Conservation (phyloP, 1,140 invertebrate genomes). For the Bombus affinis region DNA sequence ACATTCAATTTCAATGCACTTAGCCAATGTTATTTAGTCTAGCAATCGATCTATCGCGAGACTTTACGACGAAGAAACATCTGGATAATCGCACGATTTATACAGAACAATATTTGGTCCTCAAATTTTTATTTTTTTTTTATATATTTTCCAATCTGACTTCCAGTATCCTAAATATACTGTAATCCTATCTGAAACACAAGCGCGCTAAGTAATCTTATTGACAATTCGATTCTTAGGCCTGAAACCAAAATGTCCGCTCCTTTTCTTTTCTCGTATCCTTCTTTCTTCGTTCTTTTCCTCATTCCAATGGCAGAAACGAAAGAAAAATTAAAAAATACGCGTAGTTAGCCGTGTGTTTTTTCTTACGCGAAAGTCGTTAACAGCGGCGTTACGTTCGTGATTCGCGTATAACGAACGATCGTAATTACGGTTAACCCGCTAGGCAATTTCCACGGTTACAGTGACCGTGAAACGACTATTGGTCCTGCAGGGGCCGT, state of each 20-base stretch:
- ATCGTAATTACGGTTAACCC: conserved; percentile 64
- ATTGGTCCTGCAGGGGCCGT: conserved; percentile 63
- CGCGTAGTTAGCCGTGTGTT: not conserved
- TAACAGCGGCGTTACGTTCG: conserved; percentile 11
- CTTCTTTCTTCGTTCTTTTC: not conserved
- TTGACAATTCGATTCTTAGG: not conserved
- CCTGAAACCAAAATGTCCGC: not conserved
- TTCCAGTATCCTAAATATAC: too few species aligned
- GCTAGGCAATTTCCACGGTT: conserved; percentile 64
- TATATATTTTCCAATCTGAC: too few species aligned
- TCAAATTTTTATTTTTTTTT: too few species aligned
- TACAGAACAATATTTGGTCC: too few species aligned
- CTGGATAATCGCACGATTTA: too few species aligned
- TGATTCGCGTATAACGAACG: conserved; percentile 56
- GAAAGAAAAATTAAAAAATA: not conserved
- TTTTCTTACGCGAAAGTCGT: conserved; percentile 35
- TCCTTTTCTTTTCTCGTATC: too few species aligned
- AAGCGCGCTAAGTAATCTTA: not conserved
- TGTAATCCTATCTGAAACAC: too few species aligned
- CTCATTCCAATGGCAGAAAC: not conserved
- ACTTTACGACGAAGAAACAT: too few species aligned
- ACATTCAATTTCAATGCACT: not conserved
- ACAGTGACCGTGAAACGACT: conserved; percentile 71
- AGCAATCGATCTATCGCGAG: too few species aligned
- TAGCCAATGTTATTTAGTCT: too few species aligned